Evolutionary conservation across 2,888 invertebrate genomes (phyloP).

Genomic region (Cryptocheilus praepositus): DNA sequence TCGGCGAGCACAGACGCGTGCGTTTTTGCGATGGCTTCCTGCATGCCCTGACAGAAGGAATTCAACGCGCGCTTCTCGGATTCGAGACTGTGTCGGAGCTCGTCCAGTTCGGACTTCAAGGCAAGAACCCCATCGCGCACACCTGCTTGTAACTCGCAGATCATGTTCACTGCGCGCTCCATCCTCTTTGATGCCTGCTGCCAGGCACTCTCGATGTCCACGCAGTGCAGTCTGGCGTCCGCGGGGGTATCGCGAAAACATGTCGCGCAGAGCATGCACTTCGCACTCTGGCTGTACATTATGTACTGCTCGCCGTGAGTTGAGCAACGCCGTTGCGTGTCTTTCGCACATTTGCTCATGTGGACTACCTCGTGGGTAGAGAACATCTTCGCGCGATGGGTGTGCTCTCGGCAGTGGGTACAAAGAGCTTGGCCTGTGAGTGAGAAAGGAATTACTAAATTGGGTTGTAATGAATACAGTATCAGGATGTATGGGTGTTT

Average conservation of each 20-base stretch:
- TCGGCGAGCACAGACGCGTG: constrained; percentile 81
- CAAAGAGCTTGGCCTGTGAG: constrained; percentile 83
- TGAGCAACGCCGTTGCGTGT: constrained; percentile 82
- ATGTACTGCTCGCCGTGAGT: constrained; percentile 85
- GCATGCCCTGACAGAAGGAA: constrained; percentile 81
- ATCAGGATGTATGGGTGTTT: too few species aligned
- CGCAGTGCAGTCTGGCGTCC: constrained; percentile 82
- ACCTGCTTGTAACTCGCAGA: constrained; percentile 80
- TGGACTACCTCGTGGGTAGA: constrained; percentile 83
- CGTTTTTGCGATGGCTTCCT: constrained; percentile 82
- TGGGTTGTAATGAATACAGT: not conserved
- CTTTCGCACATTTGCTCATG: constrained; percentile 83
- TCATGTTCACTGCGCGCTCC: constrained; percentile 78
- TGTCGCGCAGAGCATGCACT: constrained; percentile 84
- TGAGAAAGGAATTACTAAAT: not conserved
- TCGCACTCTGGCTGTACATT: constrained; percentile 83
- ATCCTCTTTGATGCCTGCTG: constrained; percentile 82
- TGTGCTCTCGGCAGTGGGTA: constrained; percentile 82
- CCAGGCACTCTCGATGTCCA: constrained; percentile 86
- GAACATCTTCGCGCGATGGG: constrained; percentile 87
- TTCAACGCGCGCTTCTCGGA: constrained; percentile 81
- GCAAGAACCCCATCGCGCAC: constrained; percentile 82
- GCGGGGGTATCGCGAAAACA: constrained; percentile 84
- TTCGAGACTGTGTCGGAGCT: constrained; percentile 81
- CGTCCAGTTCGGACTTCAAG: constrained; percentile 81